Evolutionary conservation across 1,140 invertebrate species (phyloP).

Genomic region (Spodoptera frugiperda): DNA sequence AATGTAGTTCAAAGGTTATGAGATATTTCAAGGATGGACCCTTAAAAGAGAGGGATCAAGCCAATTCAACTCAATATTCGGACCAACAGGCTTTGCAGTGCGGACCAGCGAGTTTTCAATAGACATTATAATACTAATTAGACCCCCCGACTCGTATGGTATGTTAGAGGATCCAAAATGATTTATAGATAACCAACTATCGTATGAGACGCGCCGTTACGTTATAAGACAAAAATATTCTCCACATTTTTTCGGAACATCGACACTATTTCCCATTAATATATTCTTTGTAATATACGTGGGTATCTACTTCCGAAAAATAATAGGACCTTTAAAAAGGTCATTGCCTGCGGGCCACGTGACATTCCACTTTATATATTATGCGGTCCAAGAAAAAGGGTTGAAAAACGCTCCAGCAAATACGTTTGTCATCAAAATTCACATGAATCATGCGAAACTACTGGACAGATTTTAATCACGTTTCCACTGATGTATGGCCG

Average conservation of each 20-base stretch:
- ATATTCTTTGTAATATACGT: background rate
- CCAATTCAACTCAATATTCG: slow-evolving; percentile 7
- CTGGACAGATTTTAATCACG: slow-evolving; percentile 33
- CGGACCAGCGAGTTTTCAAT: background rate
- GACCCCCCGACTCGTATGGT: background rate
- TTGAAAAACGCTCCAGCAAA: slow-evolving; percentile 6
- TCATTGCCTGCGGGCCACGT: slow-evolving; percentile 16
- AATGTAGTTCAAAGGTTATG: background rate
- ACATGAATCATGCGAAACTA: slow-evolving; percentile 30
- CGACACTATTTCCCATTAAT: background rate
- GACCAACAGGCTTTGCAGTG: background rate
- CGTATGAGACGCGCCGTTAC: no score
- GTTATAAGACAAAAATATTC: background rate
- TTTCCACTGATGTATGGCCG: slow-evolving; percentile 18
- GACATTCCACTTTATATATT: slow-evolving; percentile 11
- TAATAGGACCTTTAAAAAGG: slow-evolving; percentile 30
- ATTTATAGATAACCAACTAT: background rate
- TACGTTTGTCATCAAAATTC: slow-evolving; percentile 27
- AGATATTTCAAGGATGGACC: background rate
- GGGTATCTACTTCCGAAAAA: slow-evolving; percentile 7
- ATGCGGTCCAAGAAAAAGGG: slow-evolving; percentile 30
- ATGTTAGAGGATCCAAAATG: no score
- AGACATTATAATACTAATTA: slow-evolving; percentile 1
- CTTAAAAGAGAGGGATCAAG: slow-evolving; percentile 16
- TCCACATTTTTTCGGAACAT: background rate